phyloP scores from a whole-genome alignment of 2,113 vertebrate genomes.

The Rhinolophus ferrumequinum region DNA sequence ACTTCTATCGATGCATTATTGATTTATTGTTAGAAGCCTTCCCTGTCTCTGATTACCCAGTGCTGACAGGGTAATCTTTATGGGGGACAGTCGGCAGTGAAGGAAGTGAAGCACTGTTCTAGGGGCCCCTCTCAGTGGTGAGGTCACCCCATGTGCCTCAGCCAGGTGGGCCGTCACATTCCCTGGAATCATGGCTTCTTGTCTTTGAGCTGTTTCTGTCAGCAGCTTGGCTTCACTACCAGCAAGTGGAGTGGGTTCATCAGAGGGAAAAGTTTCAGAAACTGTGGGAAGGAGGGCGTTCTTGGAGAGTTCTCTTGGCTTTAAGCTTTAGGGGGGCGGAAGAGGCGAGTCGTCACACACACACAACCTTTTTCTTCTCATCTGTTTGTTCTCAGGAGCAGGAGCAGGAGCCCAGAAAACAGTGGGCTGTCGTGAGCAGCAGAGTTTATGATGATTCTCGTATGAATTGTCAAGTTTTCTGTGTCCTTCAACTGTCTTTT shows the following conservation, averaged over 20 bases:
- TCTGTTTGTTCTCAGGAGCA: slow-evolving; percentile 40
- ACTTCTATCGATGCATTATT: not conserved
- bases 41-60: not conserved
- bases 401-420: slow-evolving; percentile 35
- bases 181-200: slow-evolving; percentile 53
- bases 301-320: not conserved
- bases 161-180: slow-evolving; percentile 64
- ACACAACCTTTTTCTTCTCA: not conserved
- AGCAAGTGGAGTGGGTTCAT: slow-evolving; percentile 37
- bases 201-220: slow-evolving; percentile 67
- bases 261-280: not conserved
- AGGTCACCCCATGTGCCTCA: slow-evolving; percentile 73
- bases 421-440: not conserved
- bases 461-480: slow-evolving; percentile 32
- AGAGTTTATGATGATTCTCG: slow-evolving; percentile 26
- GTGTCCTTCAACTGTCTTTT: not conserved
- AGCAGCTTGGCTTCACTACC: slow-evolving; percentile 70
- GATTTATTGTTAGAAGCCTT: not conserved
- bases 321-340: not conserved
- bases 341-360: too few species aligned
- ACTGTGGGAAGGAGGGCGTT: not conserved
- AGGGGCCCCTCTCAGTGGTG: slow-evolving; percentile 53
- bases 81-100: not conserved
- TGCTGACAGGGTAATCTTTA: not conserved
- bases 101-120: slow-evolving; percentile 54